Evolutionary conservation across 2,797 vertebrate genomes (phyloP).

Genomic region (Heliangelus exortis): DNA sequence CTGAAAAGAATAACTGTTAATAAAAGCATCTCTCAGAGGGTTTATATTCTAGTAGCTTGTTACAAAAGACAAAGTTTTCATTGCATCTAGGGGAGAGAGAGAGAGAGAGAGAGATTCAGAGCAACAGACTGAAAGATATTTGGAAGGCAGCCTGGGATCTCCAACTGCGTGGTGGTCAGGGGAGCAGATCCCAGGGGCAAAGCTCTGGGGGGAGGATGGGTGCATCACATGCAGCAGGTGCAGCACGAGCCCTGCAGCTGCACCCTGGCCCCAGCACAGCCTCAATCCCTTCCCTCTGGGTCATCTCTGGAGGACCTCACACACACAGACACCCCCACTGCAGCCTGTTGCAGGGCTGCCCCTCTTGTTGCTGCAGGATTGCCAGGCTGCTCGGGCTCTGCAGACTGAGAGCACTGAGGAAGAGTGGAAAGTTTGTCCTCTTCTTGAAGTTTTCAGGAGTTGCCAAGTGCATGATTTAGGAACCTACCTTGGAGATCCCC

Average conservation of each 20-base stretch:
- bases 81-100: neutral
- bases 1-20: slow-evolving; percentile 60
- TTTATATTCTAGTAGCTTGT: slow-evolving; percentile 55
- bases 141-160: slow-evolving; percentile 29
- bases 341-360: neutral
- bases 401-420: rapidly evolving
- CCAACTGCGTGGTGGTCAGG: rapidly evolving
- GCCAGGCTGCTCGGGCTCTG: neutral
- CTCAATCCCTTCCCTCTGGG: neutral
- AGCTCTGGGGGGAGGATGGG: neutral
- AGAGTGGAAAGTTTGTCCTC: neutral
- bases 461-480: neutral
- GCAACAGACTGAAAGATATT: neutral
- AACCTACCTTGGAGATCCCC: neutral
- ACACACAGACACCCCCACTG: rapidly evolving
- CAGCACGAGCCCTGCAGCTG: rapidly evolving
- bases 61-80: slow-evolving; percentile 14
- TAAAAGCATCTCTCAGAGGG: slow-evolving; percentile 13
- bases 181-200: neutral
- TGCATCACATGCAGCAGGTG: neutral
- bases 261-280: rapidly evolving
- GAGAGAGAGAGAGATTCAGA: neutral
- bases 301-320: neutral
- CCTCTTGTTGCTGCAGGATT: neutral
- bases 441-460: neutral